phyloP scores from a whole-genome alignment of 1,140 invertebrate genomes.

The Spodoptera litura region DNA sequence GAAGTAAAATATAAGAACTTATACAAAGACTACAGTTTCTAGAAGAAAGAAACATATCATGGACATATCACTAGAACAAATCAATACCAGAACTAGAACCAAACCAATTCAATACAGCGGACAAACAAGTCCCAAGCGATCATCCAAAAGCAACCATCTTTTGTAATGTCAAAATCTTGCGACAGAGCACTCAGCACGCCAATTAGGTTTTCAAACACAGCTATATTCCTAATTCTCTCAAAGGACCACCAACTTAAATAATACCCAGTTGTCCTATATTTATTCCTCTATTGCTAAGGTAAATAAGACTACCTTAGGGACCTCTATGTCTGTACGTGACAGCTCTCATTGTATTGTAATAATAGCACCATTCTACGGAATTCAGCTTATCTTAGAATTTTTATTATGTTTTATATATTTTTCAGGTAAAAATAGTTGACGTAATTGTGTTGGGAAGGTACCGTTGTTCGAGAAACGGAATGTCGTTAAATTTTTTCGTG shows the following conservation, averaged over 20 bases:
- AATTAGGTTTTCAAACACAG: conserved; percentile 32
- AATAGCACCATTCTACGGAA: conserved; percentile 26
- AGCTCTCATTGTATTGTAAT: conserved; percentile 15
- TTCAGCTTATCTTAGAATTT: conserved; percentile 23
- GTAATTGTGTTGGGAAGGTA: neutral
- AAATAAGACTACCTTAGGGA: conserved; percentile 18
- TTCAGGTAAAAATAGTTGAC: conserved; percentile 7
- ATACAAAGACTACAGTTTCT: too few species aligned
- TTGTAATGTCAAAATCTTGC: conserved; percentile 1
- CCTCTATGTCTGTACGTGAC: conserved; percentile 15
- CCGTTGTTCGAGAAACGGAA: neutral
- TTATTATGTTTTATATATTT: neutral
- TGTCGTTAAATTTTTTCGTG: neutral
- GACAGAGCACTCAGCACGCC: conserved; percentile 5
- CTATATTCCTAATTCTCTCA: conserved; percentile 1
- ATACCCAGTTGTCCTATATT: conserved; percentile 23
- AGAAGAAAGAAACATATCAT: too few species aligned
- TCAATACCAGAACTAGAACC: too few species aligned
- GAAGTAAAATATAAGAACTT: too few species aligned
- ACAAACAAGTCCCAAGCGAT: neutral
- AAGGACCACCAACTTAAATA: conserved; percentile 14
- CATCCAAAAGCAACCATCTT: neutral
- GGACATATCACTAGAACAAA: too few species aligned
- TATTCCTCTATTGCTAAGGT: conserved; percentile 15
- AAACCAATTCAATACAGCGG: too few species aligned